Evolutionary conservation across 2,113 vertebrate genomes (phyloP), one percentile per base, ranked within the genome.

Genomic region (Aegithalos caudatus): DNA sequence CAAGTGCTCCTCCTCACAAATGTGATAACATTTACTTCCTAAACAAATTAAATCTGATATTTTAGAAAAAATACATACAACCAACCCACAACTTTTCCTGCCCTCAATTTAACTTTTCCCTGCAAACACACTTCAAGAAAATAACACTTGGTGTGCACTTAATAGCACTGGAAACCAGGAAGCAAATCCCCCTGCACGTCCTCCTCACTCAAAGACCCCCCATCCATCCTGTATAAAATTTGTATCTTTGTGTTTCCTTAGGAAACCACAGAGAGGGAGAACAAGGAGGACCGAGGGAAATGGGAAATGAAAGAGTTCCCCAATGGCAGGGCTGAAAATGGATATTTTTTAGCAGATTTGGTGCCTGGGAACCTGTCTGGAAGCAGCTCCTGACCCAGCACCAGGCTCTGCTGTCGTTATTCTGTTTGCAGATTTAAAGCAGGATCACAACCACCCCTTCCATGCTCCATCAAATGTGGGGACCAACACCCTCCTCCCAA

Each of bases 21-120:
- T 4, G 35, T 37, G 88, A 64, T 92, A 95, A 90, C 82, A 78
- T 92, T 83, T 90, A 5, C 64, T 60, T 86, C 88, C 92, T 69
- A 67, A 90, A 56, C n/a, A 94, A 95, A 80, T 90, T 73, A 86
- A 90, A 90, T 93, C 67, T 93, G 82, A 90, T 93, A 86, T 54
- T 44, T 23, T 3, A 3, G 11, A 62, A 40, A 40, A 67, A 40
- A 21, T 7, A 44, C 7, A 18, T 2, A 31, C 12, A 16, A 10
- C 23, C 65, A 58, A 44, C 5, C 8, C 74, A 45, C 81, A 71
- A 38, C 50, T 77, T 90, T 14, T 31, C 40, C 56, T 93, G 76
- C 91, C 85, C 74, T 93, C 67, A 64, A 38, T 86, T 91, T 92
- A 77, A 60, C 64, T 90, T 79, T 48, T 48, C n/a, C 31, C 31